Conservation (phyloP, 2,797 vertebrate genomes). For the Girardinus metallicus region DNA sequence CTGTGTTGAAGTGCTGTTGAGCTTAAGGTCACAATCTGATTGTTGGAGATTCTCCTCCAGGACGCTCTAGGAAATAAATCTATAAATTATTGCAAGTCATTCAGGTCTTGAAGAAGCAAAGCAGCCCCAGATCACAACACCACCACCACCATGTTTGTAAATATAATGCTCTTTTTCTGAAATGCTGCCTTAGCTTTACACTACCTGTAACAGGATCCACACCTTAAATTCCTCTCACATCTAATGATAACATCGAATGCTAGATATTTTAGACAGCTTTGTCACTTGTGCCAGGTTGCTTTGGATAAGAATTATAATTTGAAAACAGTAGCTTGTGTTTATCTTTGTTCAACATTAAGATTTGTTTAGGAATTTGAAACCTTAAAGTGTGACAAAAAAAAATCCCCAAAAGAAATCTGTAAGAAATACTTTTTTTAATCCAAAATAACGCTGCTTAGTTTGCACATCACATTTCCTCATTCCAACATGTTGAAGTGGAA, state of each 20-base stretch:
- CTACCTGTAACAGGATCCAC: background rate
- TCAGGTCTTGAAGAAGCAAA: background rate
- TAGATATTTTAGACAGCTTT: background rate
- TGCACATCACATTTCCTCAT: background rate
- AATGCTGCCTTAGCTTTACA: background rate
- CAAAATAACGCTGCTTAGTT: background rate
- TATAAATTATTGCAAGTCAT: background rate
- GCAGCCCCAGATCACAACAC: background rate
- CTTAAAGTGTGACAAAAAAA: background rate
- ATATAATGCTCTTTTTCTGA: background rate
- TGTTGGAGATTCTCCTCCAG: background rate
- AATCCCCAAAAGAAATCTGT: background rate
- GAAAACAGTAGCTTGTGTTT: background rate
- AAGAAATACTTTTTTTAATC: background rate
- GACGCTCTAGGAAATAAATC: background rate
- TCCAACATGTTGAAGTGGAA: constrained; percentile 15
- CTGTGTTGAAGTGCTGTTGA: background rate
- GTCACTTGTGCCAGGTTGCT: no score
- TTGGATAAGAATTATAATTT: background rate
- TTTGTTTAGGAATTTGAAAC: background rate
- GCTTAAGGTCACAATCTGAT: background rate
- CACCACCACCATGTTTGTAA: background rate
- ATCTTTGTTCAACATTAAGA: background rate
- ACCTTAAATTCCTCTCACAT: background rate
- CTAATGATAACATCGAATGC: no score